These are phyloP conservation scores for Gnathonemus echidnorhynchus DNA, from an alignment of 2,113 vertebrate genomes.

Conservation along the genomic window DNA sequence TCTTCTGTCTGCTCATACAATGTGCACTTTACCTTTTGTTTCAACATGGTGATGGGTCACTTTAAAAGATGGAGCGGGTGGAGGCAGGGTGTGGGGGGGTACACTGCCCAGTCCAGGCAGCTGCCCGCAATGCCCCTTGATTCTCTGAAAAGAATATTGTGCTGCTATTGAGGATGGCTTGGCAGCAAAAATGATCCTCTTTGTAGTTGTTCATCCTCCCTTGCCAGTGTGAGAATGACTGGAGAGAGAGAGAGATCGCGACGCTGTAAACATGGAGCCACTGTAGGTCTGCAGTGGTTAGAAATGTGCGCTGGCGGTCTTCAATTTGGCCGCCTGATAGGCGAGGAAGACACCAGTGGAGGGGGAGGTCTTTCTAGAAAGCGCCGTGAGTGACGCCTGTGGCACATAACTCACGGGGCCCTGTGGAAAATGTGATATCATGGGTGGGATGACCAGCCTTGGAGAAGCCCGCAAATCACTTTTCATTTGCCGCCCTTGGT, in stretches of 20 bases:
- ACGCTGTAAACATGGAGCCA: not conserved
- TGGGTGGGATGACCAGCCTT: not conserved
- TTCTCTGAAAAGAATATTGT: constrained; percentile 12
- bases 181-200: not conserved
- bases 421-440: not conserved
- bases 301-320: not conserved
- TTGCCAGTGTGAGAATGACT: not conserved
- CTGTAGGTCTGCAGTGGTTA: not conserved
- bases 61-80: not conserved
- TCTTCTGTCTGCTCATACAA: not conserved
- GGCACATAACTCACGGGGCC: not conserved
- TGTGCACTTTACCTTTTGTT: not conserved
- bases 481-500: not conserved
- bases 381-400: not conserved
- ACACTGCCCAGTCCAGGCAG: not conserved
- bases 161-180: not conserved
- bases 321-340: not conserved
- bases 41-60: not conserved
- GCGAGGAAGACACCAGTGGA: not conserved
- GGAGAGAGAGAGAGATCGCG: not conserved
- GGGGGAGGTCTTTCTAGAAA: not conserved
- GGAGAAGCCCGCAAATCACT: not conserved
- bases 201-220: not conserved
- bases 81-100: too few relatives aligned
- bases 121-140: not conserved